Percentiles rank a stretch among this genome's conserved stretches.
These are phyloP conservation scores for Alethe castanea DNA, from an alignment of 2,113 vertebrate genomes.

Conservation along the genomic window DNA sequence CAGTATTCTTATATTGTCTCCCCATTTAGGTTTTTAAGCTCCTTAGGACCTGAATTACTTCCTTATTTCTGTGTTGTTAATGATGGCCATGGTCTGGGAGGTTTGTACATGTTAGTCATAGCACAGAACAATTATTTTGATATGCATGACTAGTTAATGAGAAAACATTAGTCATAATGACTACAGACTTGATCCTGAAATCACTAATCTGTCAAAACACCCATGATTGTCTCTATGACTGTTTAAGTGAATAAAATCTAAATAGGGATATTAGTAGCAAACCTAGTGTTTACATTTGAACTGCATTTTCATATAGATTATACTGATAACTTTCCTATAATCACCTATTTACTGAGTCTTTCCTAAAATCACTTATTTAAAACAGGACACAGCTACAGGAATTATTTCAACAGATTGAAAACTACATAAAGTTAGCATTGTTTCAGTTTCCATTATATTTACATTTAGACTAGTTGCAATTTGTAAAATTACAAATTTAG, in stretches of 20 bases:
- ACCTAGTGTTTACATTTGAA: background rate
- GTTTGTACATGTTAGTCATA: background rate
- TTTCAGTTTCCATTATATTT: conserved; percentile 4
- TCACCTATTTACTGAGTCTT: background rate
- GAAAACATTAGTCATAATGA: conserved; percentile 19
- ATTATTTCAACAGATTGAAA: background rate
- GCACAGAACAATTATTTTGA: conserved; percentile 17
- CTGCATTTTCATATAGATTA: conserved; percentile 21
- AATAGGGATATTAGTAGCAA: background rate
- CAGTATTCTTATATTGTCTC: background rate
- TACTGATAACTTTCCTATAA: background rate
- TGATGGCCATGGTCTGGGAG: background rate
- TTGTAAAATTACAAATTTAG: background rate
- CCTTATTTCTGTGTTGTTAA: background rate
- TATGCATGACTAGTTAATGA: conserved; percentile 4
- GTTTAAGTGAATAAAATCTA: background rate
- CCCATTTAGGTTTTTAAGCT: background rate
- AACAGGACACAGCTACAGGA: background rate
- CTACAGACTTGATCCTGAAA: background rate
- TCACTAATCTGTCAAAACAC: conserved; percentile 16
- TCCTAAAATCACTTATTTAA: background rate
- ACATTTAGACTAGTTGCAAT: conserved; percentile 8
- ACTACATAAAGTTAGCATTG: background rate
- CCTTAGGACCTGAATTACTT: background rate
- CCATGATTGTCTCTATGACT: background rate